Evolutionary conservation across 1,140 invertebrate species (phyloP), one percentile per base, ranked within the genome.

Genomic region (Listronotus bonariensis): DNA sequence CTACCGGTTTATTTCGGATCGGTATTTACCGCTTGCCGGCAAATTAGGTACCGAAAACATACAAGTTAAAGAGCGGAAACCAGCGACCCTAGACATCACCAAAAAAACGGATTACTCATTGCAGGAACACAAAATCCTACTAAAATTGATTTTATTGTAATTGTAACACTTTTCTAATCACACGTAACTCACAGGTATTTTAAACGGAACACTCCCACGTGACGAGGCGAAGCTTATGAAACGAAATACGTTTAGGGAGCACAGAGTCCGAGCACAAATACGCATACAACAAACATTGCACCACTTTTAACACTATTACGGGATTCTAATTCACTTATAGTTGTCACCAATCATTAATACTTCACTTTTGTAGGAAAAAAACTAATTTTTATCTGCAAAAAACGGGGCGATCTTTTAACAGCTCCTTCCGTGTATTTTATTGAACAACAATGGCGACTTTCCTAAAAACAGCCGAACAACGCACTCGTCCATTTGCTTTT

Each of bases 361-460:
- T 49, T 49, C n/a, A 15, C 18, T 20, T 17, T 60, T 20, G 10
- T 17, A 11, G 6, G 32, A 12, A 48, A 9, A 12, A 51, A 51
- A 15, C 5, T 12, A 32, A 2, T 54, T 53, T 53, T 17, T 34
- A 58, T 17, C 31, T 8, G 32, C 51, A n/a, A 32, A n/a, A 63
- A 63, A 63, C 53, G n/a, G 36, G 38, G 14, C 8, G 26, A 38
- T 20, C 9, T 48, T 41, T 49, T 18, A 18, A 51, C 52, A 20
- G 34, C 31, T 36, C 41, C 51, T 54, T 48, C 38, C 48, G 15
- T 67, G 41, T 59, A 70, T 70, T 73, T 72, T 73, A 70, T 71
- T 70, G 52, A 72, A 74, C 72, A 77, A 77, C 72, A 77, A 77
- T 77, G 75, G 75, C 75, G 72, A 74, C 74, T 70, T 64, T 64